These are phyloP conservation scores for Aphelenchoides besseyi DNA, from an alignment of 1,140 invertebrate species.

Conservation along the genomic window DNA sequence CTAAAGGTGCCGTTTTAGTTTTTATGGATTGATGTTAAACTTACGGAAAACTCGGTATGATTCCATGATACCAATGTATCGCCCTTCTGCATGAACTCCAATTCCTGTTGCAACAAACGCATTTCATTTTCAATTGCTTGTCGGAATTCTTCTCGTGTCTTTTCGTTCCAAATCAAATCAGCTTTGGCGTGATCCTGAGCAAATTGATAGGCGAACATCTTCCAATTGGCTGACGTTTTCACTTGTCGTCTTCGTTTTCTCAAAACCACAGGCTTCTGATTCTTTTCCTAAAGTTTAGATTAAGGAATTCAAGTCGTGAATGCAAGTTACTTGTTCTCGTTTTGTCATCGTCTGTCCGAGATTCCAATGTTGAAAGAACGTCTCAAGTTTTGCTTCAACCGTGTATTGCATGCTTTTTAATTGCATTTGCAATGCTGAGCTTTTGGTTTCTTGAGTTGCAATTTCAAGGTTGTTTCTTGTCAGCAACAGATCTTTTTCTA, in stretches of 20 bases:
- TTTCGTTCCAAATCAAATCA: slow-evolving; percentile 93
- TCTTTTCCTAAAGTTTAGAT: slow-evolving; percentile 26
- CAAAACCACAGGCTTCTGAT: slow-evolving; percentile 75
- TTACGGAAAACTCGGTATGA: slow-evolving; percentile 74
- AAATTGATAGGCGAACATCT: slow-evolving; percentile 80
- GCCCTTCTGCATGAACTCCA: slow-evolving; percentile 72
- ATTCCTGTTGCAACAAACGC: slow-evolving; percentile 79
- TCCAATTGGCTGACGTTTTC: slow-evolving; percentile 81
- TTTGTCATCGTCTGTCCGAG: slow-evolving; percentile 70
- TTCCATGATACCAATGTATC: slow-evolving; percentile 81
- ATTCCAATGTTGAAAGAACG: slow-evolving; percentile 85
- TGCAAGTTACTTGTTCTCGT: slow-evolving; percentile 10
- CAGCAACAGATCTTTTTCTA: slow-evolving; percentile 75
- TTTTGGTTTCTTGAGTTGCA: slow-evolving; percentile 70
- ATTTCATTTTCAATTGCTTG: slow-evolving; percentile 90
- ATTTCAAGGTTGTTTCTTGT: slow-evolving; percentile 89
- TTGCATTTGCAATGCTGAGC: slow-evolving; percentile 61
- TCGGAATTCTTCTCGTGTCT: slow-evolving; percentile 89
- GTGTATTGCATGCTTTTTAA: slow-evolving; percentile 64
- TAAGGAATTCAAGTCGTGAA: background rate
- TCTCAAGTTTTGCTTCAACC: slow-evolving; percentile 69
- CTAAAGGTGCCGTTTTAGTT: slow-evolving; percentile 29
- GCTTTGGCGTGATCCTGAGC: slow-evolving; percentile 87
- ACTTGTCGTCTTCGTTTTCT: slow-evolving; percentile 79
- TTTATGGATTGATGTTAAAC: slow-evolving; percentile 6